These are phyloP conservation scores for Sylvia atricapilla DNA, from an alignment of 2,113 vertebrate genomes.

Conservation along the genomic window DNA sequence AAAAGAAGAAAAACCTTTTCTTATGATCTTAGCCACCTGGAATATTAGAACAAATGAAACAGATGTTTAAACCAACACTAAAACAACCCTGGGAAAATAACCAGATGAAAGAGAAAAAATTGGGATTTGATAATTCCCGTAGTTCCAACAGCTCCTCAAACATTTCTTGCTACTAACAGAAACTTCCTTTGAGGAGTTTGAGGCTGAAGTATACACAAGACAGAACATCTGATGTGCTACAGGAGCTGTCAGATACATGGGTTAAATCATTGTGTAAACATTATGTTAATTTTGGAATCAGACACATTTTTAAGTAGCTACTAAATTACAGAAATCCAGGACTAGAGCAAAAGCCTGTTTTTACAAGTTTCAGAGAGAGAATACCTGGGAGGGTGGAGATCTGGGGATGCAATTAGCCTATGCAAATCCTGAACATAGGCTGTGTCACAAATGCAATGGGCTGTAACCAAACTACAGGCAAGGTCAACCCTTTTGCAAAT, in stretches of 20 bases:
- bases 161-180: not conserved
- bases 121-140: not conserved
- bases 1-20: not conserved
- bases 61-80: not conserved
- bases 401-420: slow-evolving; percentile 38
- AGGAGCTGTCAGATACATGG: not conserved
- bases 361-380: not conserved
- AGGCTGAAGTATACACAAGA: not conserved
- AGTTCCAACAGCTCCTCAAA: not conserved
- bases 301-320: not conserved
- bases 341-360: not conserved
- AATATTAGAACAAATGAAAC: not conserved
- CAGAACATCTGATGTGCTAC: not conserved
- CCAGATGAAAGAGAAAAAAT: not conserved
- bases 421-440: slow-evolving; percentile 25
- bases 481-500: slow-evolving; percentile 50
- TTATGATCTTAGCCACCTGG: not conserved
- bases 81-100: not conserved
- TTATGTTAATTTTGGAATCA: not conserved
- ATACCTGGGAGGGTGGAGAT: not conserved
- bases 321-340: not conserved
- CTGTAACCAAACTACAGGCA: slow-evolving; percentile 32
- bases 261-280: not conserved
- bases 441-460: slow-evolving; percentile 30
- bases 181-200: not conserved